phyloP scores from a whole-genome alignment of 2,113 vertebrate genomes.

The Mustela lutreola region DNA sequence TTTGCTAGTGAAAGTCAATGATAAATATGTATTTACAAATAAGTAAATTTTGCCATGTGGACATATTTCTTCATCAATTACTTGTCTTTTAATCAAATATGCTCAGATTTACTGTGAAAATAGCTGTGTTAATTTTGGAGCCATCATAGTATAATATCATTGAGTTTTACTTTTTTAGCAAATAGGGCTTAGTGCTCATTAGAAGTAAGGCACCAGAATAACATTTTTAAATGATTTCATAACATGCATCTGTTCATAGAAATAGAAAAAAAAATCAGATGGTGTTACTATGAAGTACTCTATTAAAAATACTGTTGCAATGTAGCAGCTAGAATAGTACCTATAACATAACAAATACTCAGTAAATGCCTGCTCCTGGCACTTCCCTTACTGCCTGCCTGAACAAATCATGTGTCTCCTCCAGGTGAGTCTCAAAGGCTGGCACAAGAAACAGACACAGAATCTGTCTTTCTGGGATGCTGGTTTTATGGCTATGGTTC shows the following conservation, averaged over 20 bases:
- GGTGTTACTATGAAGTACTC: neutral
- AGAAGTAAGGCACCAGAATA: neutral
- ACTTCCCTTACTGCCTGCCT: neutral
- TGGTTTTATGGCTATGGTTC: neutral
- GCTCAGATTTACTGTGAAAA: neutral
- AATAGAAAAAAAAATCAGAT: neutral
- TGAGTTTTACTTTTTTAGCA: neutral
- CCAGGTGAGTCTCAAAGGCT: neutral
- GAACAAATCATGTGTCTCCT: neutral
- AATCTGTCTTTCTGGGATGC: neutral
- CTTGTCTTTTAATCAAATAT: neutral
- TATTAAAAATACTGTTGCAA: neutral
- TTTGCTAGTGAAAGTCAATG: constrained; percentile 37
- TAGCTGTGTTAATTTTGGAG: neutral
- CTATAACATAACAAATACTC: neutral
- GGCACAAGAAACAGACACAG: neutral
- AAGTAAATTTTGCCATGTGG: neutral
- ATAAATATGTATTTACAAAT: neutral
- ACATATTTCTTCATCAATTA: neutral
- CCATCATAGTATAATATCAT: neutral
- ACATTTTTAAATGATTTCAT: constrained; percentile 9
- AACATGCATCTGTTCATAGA: neutral
- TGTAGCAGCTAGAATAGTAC: neutral
- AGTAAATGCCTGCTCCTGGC: neutral
- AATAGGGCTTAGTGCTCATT: neutral